Conservation (phyloP, 2,888 invertebrate species). For the Hirtodrosophila trivittata region DNA sequence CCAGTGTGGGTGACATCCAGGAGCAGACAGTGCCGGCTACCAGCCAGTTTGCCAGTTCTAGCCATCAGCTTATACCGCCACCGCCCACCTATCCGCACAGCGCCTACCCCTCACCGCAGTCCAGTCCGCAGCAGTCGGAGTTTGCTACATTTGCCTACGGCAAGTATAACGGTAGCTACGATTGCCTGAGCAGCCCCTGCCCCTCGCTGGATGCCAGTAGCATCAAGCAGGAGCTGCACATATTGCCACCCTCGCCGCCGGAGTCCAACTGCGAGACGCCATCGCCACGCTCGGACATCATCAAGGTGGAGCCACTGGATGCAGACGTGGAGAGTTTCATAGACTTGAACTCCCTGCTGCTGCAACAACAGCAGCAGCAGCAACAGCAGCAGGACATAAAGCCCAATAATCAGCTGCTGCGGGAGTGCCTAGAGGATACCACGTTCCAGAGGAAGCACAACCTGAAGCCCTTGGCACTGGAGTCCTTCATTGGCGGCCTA, state of each 20-base stretch:
- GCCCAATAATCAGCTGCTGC: slow-evolving; percentile 89
- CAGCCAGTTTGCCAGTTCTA: slow-evolving; percentile 36
- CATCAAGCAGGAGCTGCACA: slow-evolving; percentile 84
- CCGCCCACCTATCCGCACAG: slow-evolving; percentile 77
- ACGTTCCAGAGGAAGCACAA: slow-evolving; percentile 93
- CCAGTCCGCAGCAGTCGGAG: slow-evolving; percentile 82
- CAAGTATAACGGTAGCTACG: slow-evolving; percentile 66
- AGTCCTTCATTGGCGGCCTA: slow-evolving; percentile 85
- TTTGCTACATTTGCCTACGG: slow-evolving; percentile 62
- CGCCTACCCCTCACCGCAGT: slow-evolving; percentile 81
- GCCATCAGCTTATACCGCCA: slow-evolving; percentile 73
- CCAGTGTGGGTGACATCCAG: slow-evolving; percentile 41
- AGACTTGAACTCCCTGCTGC: slow-evolving; percentile 80
- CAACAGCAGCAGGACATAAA: slow-evolving; percentile 59
- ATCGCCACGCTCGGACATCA: slow-evolving; percentile 84
- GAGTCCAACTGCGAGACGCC: slow-evolving; percentile 85
- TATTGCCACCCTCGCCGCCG: slow-evolving; percentile 86
- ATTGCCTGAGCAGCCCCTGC: slow-evolving; percentile 80
- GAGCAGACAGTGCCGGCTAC: slow-evolving; percentile 34
- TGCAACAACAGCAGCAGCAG: slow-evolving; percentile 53
- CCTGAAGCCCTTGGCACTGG: slow-evolving; percentile 90
- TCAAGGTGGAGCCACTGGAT: slow-evolving; percentile 83
- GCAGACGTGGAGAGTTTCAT: slow-evolving; percentile 81
- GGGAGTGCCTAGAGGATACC: slow-evolving; percentile 93
- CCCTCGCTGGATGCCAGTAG: slow-evolving; percentile 80